These are phyloP conservation scores for Caenorhabditis wallacei DNA, from an alignment of 2,888 invertebrate species.

Conservation along the genomic window DNA sequence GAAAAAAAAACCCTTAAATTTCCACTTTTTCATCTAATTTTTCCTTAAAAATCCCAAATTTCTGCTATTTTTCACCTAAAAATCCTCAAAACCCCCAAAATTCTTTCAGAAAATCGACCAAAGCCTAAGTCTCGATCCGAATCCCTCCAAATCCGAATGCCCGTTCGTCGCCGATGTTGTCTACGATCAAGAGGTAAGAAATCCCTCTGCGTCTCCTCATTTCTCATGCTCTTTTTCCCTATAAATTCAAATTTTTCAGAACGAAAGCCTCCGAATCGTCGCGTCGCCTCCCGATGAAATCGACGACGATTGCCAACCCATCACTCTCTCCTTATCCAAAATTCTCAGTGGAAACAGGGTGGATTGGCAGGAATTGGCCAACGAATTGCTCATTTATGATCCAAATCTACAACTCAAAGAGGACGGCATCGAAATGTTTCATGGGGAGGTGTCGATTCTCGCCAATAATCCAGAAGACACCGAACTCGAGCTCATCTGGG, in stretches of 20 bases:
- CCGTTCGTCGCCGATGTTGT: constrained; percentile 77
- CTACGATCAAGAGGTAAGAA: constrained; percentile 72
- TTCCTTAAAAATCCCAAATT: background rate
- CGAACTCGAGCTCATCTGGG: constrained; percentile 79
- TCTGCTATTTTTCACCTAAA: background rate
- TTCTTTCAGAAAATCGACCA: constrained; percentile 61
- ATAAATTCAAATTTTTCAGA: no score
- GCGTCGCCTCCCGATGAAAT: background rate
- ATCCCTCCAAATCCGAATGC: constrained; percentile 77
- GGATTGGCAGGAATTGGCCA: constrained; percentile 71
- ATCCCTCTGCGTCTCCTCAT: background rate
- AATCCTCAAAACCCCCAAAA: background rate
- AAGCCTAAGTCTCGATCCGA: constrained; percentile 70
- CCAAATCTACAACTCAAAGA: constrained; percentile 76
- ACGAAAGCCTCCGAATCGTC: constrained; percentile 38
- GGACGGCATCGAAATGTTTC: constrained; percentile 81
- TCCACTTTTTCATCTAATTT: background rate
- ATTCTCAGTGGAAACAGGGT: constrained; percentile 45
- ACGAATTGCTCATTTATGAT: constrained; percentile 67
- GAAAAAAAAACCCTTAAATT: background rate
- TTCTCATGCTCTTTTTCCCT: no score
- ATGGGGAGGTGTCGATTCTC: constrained; percentile 77
- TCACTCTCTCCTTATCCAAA: constrained; percentile 71
- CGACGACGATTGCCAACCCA: constrained; percentile 30
- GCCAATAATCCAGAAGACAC: constrained; percentile 29